phyloP scores from a whole-genome alignment of 1,140 invertebrate species.

The Lepeophtheirus salmonis region DNA sequence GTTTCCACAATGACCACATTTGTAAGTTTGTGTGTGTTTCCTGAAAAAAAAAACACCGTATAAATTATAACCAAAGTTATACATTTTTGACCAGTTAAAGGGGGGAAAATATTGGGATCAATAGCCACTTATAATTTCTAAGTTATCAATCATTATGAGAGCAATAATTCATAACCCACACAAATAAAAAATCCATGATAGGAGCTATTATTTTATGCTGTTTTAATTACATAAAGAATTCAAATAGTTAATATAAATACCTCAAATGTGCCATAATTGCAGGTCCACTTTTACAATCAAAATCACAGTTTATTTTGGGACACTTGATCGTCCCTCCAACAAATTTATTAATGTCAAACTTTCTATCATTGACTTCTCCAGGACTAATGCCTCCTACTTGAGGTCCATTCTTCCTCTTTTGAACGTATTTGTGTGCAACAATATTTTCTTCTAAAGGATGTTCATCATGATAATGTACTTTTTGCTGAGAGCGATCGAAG shows the following conservation, averaged over 20 bases:
- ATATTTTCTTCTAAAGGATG: conserved; percentile 11
- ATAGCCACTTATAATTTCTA: no score
- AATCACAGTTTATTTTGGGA: background rate
- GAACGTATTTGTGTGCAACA: background rate
- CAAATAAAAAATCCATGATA: no score
- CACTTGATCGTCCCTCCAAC: conserved; percentile 1
- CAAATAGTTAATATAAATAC: background rate
- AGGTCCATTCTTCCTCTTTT: background rate
- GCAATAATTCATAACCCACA: no score
- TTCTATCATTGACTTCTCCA: background rate
- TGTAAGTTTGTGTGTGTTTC: conserved; percentile 15
- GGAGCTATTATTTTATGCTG: no score
- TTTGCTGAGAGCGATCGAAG: conserved; percentile 15
- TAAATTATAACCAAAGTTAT: no score
- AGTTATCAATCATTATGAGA: no score
- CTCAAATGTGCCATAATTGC: conserved; percentile 10
- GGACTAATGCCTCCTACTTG: background rate
- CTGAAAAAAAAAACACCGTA: background rate
- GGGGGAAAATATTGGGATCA: no score
- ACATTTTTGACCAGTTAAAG: no score
- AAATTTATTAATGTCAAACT: conserved; percentile 3
- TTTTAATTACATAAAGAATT: background rate
- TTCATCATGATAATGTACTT: conserved; percentile 16
- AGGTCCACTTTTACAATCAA: background rate
- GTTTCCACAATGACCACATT: conserved; percentile 18